Percentiles rank a stretch among this genome's conserved stretches.
Conservation (phyloP, 2,797 vertebrate genomes). For the Pipistrellus pipistrellus region DNA sequence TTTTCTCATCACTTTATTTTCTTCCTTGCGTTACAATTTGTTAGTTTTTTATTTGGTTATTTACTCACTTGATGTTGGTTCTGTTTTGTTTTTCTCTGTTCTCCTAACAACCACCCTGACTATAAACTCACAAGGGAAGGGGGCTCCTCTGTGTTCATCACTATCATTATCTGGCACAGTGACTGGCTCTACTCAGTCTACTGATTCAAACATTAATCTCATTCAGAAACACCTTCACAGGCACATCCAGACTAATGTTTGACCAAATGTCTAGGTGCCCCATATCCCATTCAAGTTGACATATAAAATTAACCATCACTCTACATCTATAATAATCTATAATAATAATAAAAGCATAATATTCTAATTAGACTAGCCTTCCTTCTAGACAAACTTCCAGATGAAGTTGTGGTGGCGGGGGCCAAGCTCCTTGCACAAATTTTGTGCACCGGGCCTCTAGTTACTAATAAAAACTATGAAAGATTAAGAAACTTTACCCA, state of each 20-base stretch:
- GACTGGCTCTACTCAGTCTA: neutral
- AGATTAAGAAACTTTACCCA: neutral
- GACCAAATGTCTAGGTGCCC: neutral
- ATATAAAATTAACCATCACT: neutral
- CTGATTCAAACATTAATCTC: neutral
- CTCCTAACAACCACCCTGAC: neutral
- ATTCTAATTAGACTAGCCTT: too few relatives aligned
- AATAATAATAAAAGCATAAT: too few relatives aligned
- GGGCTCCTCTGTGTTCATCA: neutral
- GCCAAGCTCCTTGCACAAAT: too few relatives aligned
- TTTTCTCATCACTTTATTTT: neutral
- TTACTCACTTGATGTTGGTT: neutral
- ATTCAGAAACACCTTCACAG: neutral
- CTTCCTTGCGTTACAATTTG: neutral
- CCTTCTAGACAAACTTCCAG: too few relatives aligned
- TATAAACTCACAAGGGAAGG: neutral
- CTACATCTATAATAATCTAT: too few relatives aligned
- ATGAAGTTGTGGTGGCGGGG: accelerated
- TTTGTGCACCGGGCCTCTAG: too few relatives aligned
- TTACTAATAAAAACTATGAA: constrained; percentile 18
- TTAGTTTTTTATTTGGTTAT: neutral
- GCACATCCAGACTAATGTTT: neutral
- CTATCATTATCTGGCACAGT: neutral
- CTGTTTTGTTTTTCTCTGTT: neutral
- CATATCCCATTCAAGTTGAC: neutral